Evolutionary conservation across 2,113 vertebrate genomes (phyloP).

Genomic region (Origma solitaria): DNA sequence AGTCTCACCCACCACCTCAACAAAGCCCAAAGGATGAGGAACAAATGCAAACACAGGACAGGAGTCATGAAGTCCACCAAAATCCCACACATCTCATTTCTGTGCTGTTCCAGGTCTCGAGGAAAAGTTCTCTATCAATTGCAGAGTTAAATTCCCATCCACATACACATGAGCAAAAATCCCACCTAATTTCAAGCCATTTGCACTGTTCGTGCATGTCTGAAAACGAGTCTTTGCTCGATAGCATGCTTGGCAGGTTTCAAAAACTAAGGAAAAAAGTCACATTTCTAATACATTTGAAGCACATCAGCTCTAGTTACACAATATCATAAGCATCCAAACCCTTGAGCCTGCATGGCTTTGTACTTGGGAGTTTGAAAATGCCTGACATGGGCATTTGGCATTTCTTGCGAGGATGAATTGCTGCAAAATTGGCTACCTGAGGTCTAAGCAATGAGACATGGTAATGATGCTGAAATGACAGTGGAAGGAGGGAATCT

Average conservation of each 20-base stretch:
- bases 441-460: conserved; percentile 47
- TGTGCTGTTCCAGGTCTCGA: not conserved
- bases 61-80: not conserved
- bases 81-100: not conserved
- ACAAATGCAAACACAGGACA: rapidly evolving
- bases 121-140: not conserved
- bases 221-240: not conserved
- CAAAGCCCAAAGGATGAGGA: not conserved
- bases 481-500: not conserved
- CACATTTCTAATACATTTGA: not conserved
- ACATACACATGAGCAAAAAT: not conserved
- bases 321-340: not conserved
- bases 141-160: not conserved
- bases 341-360: not conserved
- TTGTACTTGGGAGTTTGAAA: not conserved
- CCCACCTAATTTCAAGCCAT: not conserved
- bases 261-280: not conserved
- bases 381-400: not conserved
- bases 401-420: not conserved
- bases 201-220: not conserved
- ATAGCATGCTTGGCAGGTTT: not conserved
- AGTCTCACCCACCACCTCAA: not conserved
- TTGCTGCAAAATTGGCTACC: conserved; percentile 54
- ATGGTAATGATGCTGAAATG: conserved; percentile 46
- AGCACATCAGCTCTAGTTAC: not conserved